Evolutionary conservation across 2,113 vertebrate genomes (phyloP).

Genomic region (Pelvicachromis taeniatus): DNA sequence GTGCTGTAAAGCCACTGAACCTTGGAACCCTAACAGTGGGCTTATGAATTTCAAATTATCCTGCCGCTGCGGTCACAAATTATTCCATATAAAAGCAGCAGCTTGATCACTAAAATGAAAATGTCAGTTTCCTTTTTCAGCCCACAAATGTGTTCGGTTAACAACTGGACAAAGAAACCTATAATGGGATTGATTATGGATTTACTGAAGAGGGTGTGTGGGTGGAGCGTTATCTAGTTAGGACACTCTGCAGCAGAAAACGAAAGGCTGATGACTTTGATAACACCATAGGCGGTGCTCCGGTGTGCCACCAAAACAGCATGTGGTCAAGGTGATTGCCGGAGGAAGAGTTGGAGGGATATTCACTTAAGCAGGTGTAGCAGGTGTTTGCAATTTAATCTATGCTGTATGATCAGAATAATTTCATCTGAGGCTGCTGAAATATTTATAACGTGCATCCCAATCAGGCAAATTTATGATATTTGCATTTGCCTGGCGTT

Average conservation of each 20-base stretch:
- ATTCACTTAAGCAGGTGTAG: neutral
- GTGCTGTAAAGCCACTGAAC: neutral
- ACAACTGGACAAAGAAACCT: neutral
- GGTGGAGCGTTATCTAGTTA: slow-evolving; percentile 7
- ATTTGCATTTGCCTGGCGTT: neutral
- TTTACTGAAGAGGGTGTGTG: neutral
- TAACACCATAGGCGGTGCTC: slow-evolving; percentile 48
- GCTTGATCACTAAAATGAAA: slow-evolving; percentile 21
- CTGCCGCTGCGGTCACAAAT: neutral
- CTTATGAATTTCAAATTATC: slow-evolving; percentile 24
- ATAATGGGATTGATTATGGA: slow-evolving; percentile 15
- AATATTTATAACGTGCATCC: slow-evolving; percentile 4
- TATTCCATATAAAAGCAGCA: slow-evolving; percentile 2
- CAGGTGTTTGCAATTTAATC: slow-evolving; percentile 22
- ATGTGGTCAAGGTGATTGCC: slow-evolving; percentile 65
- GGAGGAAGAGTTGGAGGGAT: slow-evolving; percentile 10
- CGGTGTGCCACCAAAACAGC: slow-evolving; percentile 43
- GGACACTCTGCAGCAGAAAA: slow-evolving; percentile 8
- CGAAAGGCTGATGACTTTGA: slow-evolving; percentile 59
- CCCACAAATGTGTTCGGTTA: slow-evolving; percentile 14
- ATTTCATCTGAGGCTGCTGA: neutral
- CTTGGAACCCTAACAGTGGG: neutral
- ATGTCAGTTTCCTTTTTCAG: slow-evolving; percentile 39
- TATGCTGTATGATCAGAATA: neutral
- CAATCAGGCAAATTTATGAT: neutral